These are phyloP conservation scores for Leptobrachium leishanense DNA, from an alignment of 2,113 vertebrate genomes.

Conservation along the genomic window DNA sequence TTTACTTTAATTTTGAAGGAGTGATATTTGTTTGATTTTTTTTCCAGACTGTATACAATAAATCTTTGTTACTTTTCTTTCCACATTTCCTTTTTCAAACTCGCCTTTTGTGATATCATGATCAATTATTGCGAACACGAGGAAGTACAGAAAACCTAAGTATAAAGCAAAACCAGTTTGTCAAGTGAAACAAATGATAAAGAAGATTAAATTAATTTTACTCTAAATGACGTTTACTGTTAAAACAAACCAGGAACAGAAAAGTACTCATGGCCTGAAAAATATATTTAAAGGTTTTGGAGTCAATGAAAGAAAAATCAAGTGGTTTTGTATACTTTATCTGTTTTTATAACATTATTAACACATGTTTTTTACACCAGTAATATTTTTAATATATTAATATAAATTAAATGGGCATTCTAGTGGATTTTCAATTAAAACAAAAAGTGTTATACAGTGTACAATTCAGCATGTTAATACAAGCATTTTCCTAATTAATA, in stretches of 20 bases:
- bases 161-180: constrained; percentile 17
- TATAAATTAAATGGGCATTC: too few relatives aligned
- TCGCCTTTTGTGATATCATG: constrained; percentile 19
- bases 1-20: constrained; percentile 25
- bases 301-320: too few relatives aligned
- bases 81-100: constrained; percentile 19
- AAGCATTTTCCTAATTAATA: too few relatives aligned
- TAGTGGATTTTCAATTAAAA: too few relatives aligned
- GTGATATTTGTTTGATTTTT: constrained; percentile 34
- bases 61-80: constrained; percentile 25
- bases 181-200: constrained; percentile 18
- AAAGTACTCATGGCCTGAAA: too few relatives aligned
- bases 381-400: too few relatives aligned
- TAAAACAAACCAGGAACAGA: background rate
- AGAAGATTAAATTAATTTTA: background rate
- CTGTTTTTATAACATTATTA: too few relatives aligned
- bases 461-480: too few relatives aligned
- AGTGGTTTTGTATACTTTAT: too few relatives aligned
- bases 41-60: constrained; percentile 41
- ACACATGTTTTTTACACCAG: too few relatives aligned
- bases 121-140: constrained; percentile 22
- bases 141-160: constrained; percentile 9
- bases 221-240: background rate
- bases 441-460: too few relatives aligned
- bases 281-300: too few relatives aligned